Evolutionary conservation across 2,797 vertebrate species (phyloP), one percentile per base, ranked within the genome.

Genomic region (Limosa lapponica): DNA sequence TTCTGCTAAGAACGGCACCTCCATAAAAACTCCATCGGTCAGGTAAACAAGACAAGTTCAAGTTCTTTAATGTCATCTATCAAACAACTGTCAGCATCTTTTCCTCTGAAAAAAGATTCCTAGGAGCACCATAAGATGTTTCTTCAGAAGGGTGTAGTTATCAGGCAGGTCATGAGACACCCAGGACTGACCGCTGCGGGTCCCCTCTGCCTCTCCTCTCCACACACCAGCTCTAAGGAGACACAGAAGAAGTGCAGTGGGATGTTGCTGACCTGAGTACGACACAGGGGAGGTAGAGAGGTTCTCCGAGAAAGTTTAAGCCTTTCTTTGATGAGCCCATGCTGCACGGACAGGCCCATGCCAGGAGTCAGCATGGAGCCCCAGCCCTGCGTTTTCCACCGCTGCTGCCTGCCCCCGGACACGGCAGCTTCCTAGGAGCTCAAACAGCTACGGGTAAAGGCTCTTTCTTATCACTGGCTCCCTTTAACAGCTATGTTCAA

Each of bases 161-260:
- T n/a, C 51, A 49, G 64, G 34, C 2, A 7, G 34, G 30, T 16
- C 10, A 66, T 48, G 77, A 23, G 32, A 39, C 43, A 36, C 8
- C 28, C 74, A 39, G 55, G 11, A 51, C 23, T 6, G 12, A 28
- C 10, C 1, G 0, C 5, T 32, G 41, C 1, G 0, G 36, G 9
- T 80, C 28, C 57, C 32, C 37, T 57, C 30, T 8, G 34, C 59
- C 34, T 34, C 54, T 39, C 52, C 6, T 8, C 16, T 8, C 32
- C 61, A 39, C 41, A 0, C 30, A 32, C 3, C 49, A 34, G 19
- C 25, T 58, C 54, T 9, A 24, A 77, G 41, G 39, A 62, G 23
- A n/a, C 2, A 13, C 4, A 41, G 64, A 12, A 20, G 30, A 41
- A 23, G 32, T 46, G 13, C 22, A 39, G 37, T 1, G 20, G 41